These are phyloP conservation scores for Helicolenus hilgendorfi DNA, from an alignment of 2,797 vertebrate genomes.

Conservation along the genomic window DNA sequence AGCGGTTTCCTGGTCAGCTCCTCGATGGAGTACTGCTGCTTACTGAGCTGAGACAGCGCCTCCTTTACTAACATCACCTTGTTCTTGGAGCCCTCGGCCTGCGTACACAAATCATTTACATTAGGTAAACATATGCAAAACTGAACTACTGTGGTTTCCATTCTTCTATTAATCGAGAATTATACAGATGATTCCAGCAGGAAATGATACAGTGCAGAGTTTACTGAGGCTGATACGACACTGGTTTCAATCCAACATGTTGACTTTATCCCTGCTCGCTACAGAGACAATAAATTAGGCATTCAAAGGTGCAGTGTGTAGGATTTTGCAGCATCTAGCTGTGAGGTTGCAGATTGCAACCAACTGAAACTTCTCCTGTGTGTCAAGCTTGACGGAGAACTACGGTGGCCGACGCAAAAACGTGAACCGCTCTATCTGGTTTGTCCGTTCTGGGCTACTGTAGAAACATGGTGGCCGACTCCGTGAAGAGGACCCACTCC, in stretches of 20 bases:
- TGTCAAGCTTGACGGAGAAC: too few relatives aligned
- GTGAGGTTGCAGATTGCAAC: too few relatives aligned
- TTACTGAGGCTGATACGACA: background rate
- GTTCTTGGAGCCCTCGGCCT: slow-evolving; percentile 80
- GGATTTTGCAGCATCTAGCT: too few relatives aligned
- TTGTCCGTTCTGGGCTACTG: too few relatives aligned
- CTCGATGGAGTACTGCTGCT: slow-evolving; percentile 89
- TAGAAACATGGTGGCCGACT: too few relatives aligned
- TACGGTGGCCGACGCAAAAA: too few relatives aligned
- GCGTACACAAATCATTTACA: background rate
- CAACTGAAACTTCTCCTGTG: too few relatives aligned
- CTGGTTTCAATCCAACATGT: background rate
- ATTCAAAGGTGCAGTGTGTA: background rate
- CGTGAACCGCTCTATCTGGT: too few relatives aligned
- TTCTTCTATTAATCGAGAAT: background rate
- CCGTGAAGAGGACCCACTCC: too few relatives aligned
- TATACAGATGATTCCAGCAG: background rate
- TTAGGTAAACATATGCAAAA: background rate
- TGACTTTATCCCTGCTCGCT: background rate
- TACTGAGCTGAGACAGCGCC: slow-evolving; percentile 87
- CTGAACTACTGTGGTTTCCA: background rate
- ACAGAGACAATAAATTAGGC: background rate
- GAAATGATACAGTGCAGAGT: background rate
- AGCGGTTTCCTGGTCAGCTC: slow-evolving; percentile 88
- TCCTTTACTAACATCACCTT: slow-evolving; percentile 90